These are phyloP conservation scores for Sicus ferrugineus DNA, from an alignment of 2,888 invertebrate genomes.

Conservation along the genomic window DNA sequence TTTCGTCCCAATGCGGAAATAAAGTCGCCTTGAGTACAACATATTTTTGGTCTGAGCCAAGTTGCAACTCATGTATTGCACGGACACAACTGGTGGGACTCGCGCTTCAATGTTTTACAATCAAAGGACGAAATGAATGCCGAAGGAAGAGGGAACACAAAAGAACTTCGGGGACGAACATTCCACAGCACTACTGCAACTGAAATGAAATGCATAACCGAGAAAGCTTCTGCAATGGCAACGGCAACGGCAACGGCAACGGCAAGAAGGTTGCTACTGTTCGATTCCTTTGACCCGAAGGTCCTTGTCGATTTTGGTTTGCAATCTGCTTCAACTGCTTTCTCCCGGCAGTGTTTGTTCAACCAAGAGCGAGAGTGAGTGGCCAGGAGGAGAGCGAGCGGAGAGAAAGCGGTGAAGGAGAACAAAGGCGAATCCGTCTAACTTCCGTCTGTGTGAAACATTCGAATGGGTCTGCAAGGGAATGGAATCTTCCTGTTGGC, in stretches of 20 bases:
- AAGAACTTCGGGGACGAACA: too few relatives aligned
- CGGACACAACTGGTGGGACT: neutral
- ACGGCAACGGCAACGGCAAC: neutral
- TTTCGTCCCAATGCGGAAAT: too few relatives aligned
- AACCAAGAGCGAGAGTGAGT: neutral
- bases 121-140: neutral
- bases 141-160: neutral
- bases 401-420: neutral
- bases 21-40: too few relatives aligned
- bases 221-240: neutral
- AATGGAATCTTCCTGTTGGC: slow-evolving; percentile 21
- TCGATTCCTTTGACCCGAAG: neutral
- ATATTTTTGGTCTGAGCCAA: too few relatives aligned
- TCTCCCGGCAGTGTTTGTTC: neutral
- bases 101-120: neutral
- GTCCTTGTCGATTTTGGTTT: slow-evolving; percentile 4
- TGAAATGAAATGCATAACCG: neutral
- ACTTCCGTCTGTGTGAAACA: slow-evolving; percentile 26
- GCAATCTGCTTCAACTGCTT: neutral
- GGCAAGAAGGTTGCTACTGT: neutral
- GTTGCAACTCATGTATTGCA: too few relatives aligned
- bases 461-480: slow-evolving; percentile 27
- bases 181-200: neutral
- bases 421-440: neutral
- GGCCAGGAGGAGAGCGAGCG: neutral